These are phyloP conservation scores for Paracentrotus lividus DNA, from an alignment of 53 echinoderm and acorn worm genomes.

Conservation along the genomic window DNA sequence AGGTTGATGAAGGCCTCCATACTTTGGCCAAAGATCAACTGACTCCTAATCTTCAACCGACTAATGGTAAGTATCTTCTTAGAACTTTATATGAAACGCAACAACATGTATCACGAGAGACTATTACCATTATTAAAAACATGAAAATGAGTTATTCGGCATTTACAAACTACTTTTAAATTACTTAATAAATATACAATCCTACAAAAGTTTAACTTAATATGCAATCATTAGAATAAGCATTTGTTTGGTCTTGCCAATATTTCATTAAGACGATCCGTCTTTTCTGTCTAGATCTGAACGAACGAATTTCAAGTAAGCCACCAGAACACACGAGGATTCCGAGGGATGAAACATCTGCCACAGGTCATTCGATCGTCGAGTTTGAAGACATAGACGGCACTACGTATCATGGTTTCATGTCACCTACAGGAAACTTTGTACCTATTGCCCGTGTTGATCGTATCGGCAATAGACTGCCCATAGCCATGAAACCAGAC, in stretches of 20 bases:
- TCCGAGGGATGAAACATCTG: constrained; percentile 29
- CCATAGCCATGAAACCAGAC: constrained; percentile 72
- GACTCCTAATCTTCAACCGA: background rate
- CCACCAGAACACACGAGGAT: background rate
- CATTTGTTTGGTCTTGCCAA: background rate
- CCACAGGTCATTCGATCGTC: constrained; percentile 38
- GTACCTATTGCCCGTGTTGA: constrained; percentile 66
- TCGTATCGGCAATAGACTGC: constrained; percentile 56
- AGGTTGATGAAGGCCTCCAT: background rate
- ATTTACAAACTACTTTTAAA: too few relatives aligned
- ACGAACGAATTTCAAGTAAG: background rate
- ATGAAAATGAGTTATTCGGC: too few relatives aligned
- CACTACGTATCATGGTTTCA: constrained; percentile 55
- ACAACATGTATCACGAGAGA: background rate
- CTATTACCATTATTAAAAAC: too few relatives aligned
- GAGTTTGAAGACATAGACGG: constrained; percentile 59
- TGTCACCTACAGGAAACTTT: constrained; percentile 64
- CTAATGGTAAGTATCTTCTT: background rate
- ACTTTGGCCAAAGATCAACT: background rate
- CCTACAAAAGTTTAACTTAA: too few relatives aligned
- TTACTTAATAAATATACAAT: too few relatives aligned
- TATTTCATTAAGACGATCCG: background rate
- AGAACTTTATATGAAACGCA: too few relatives aligned
- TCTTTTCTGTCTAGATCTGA: background rate
- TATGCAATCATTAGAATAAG: background rate